These are phyloP conservation scores for Zaprionus nigranus DNA, from an alignment of 1,140 invertebrate genomes.

Conservation along the genomic window DNA sequence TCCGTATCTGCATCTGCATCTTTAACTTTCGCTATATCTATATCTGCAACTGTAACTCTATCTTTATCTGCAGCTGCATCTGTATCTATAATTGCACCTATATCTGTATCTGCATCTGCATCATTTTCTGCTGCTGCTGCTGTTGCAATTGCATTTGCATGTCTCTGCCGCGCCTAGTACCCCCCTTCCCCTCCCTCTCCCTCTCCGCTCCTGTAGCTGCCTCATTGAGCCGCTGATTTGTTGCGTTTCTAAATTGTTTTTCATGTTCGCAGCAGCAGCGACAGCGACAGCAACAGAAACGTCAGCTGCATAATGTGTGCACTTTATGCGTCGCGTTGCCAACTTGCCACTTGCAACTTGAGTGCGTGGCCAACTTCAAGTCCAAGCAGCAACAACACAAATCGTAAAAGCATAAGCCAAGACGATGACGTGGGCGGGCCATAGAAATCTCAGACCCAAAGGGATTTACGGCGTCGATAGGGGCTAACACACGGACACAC, in stretches of 20 bases:
- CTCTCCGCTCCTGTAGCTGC: background rate
- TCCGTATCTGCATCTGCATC: background rate
- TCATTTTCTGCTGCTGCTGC: slow-evolving; percentile 5
- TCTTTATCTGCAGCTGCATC: slow-evolving; percentile 21
- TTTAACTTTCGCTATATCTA: slow-evolving; percentile 1
- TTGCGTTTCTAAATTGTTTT: slow-evolving; percentile 81
- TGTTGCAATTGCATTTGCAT: slow-evolving; percentile 31
- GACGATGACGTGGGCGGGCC: slow-evolving; percentile 36
- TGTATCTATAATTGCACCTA: slow-evolving; percentile 37
- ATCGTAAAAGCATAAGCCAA: background rate
- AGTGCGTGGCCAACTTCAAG: slow-evolving; percentile 8
- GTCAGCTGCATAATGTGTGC: slow-evolving; percentile 76
- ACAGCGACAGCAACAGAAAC: slow-evolving; percentile 68
- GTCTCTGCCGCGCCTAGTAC: background rate
- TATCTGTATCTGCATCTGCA: slow-evolving; percentile 24
- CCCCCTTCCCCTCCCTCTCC: background rate
- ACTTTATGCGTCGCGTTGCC: slow-evolving; percentile 65
- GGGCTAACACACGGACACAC: background rate
- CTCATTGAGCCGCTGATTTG: slow-evolving; percentile 79
- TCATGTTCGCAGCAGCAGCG: slow-evolving; percentile 73
- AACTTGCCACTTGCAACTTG: slow-evolving; percentile 15
- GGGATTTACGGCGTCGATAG: slow-evolving; percentile 31
- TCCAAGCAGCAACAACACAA: background rate
- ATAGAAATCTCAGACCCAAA: slow-evolving; percentile 26
- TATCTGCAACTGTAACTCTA: slow-evolving; percentile 1